These are phyloP conservation scores for Thalassophryne amazonica DNA, from an alignment of 2,797 vertebrate genomes.

Conservation along the genomic window DNA sequence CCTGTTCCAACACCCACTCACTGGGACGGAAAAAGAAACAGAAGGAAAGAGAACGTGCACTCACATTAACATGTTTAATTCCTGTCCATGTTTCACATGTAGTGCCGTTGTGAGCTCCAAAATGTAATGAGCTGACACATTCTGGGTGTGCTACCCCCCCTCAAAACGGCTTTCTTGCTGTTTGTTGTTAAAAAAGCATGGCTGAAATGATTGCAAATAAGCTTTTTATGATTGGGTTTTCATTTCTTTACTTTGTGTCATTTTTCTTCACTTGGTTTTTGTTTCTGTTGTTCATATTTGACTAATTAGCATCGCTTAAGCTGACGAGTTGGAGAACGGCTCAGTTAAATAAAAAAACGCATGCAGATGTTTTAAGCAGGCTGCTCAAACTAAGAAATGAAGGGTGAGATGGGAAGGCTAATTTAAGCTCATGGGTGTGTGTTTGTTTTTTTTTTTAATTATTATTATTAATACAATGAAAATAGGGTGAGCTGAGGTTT, in stretches of 20 bases:
- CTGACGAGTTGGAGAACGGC: slow-evolving; percentile 33
- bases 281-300: slow-evolving; percentile 49
- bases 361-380: slow-evolving; percentile 49
- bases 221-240: slow-evolving; percentile 67
- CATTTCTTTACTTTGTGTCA: slow-evolving; percentile 38
- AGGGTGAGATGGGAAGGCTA: slow-evolving; percentile 48
- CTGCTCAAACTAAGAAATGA: slow-evolving; percentile 20
- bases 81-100: slow-evolving; percentile 74
- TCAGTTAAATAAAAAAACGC: slow-evolving; percentile 46
- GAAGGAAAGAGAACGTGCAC: slow-evolving; percentile 75
- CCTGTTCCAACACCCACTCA: slow-evolving; percentile 36
- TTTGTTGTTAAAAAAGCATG: slow-evolving; percentile 67
- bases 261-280: slow-evolving; percentile 54
- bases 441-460: slow-evolving; percentile 8
- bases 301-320: slow-evolving; percentile 62
- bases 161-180: slow-evolving; percentile 68
- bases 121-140: slow-evolving; percentile 81
- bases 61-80: slow-evolving; percentile 77
- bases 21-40: slow-evolving; percentile 70
- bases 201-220: slow-evolving; percentile 76
- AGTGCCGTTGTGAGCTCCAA: slow-evolving; percentile 68
- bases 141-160: slow-evolving; percentile 84
- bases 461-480: slow-evolving; percentile 69
- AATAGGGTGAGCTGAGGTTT: slow-evolving; percentile 72
- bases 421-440: slow-evolving; percentile 56